A percentile compares a stretch with the other conserved stretches of the same genome.
phyloP scores from a whole-genome alignment of 2,797 vertebrate genomes.

The Onychomys arenicola region DNA sequence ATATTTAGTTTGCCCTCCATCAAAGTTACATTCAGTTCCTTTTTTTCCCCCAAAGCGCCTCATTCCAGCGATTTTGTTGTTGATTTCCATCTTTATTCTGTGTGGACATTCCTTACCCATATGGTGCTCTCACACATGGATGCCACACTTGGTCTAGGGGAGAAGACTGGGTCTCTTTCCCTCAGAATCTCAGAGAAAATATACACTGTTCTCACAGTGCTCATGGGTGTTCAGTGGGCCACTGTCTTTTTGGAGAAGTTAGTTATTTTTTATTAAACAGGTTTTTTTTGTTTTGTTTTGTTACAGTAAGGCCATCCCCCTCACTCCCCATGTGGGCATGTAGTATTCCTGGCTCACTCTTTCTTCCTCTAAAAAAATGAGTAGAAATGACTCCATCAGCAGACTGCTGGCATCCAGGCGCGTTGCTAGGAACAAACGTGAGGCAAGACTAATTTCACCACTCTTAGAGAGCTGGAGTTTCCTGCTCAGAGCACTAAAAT shows the following conservation, averaged over 20 bases:
- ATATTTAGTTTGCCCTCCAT: neutral
- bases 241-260: neutral
- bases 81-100: neutral
- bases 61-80: neutral
- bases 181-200: neutral
- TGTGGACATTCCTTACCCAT: accelerated
- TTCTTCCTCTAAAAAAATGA: constrained; percentile 43
- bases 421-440: neutral
- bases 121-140: too few relatives aligned
- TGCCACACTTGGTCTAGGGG: accelerated
- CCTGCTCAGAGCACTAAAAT: constrained; percentile 18
- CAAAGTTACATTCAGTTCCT: neutral
- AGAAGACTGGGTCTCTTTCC: neutral
- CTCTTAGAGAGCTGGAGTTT: neutral
- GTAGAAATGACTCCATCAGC: constrained; percentile 7
- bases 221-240: neutral
- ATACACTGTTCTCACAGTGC: accelerated
- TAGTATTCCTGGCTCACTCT: constrained; percentile 31
- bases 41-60: neutral
- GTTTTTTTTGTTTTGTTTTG: neutral
- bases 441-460: constrained; percentile 8
- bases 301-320: neutral
- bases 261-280: neutral
- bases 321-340: neutral
- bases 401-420: neutral